Conservation (phyloP, 1,140 invertebrate species). For the Cotesia vestalis region DNA sequence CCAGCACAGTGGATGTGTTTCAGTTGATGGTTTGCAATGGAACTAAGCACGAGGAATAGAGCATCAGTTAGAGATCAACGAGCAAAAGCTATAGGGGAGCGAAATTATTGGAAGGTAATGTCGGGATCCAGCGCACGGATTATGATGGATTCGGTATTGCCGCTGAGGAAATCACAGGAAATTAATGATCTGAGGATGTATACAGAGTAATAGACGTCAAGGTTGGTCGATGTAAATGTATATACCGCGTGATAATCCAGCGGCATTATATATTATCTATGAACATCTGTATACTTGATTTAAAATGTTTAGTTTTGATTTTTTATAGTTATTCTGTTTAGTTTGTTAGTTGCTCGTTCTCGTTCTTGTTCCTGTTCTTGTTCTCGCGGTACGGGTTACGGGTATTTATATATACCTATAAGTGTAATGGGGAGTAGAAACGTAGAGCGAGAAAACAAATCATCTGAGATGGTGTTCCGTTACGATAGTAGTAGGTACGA, state of each 20-base stretch:
- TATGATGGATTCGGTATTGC: slow-evolving; percentile 44
- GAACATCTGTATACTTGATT: neutral
- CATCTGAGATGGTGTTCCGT: slow-evolving; percentile 41
- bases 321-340: too few species aligned
- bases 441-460: slow-evolving; percentile 20
- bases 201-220: slow-evolving; percentile 6
- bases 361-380: neutral
- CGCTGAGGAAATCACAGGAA: slow-evolving; percentile 40
- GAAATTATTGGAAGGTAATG: slow-evolving; percentile 5
- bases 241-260: slow-evolving; percentile 10
- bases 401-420: too few species aligned
- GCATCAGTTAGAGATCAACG: neutral
- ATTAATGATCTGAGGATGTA: slow-evolving; percentile 47
- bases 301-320: neutral
- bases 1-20: too few species aligned
- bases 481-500: slow-evolving; percentile 27
- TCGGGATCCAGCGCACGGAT: slow-evolving; percentile 17
- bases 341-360: neutral
- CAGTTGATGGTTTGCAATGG: neutral
- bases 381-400: neutral
- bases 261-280: neutral
- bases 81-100: neutral
- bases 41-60: neutral
- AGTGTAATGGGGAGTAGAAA: neutral
- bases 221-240: neutral